Percentiles rank a stretch among this genome's conserved stretches.
These are phyloP conservation scores for Nephrocerus scutellatus DNA, from an alignment of 2,888 invertebrate species.

Conservation along the genomic window DNA sequence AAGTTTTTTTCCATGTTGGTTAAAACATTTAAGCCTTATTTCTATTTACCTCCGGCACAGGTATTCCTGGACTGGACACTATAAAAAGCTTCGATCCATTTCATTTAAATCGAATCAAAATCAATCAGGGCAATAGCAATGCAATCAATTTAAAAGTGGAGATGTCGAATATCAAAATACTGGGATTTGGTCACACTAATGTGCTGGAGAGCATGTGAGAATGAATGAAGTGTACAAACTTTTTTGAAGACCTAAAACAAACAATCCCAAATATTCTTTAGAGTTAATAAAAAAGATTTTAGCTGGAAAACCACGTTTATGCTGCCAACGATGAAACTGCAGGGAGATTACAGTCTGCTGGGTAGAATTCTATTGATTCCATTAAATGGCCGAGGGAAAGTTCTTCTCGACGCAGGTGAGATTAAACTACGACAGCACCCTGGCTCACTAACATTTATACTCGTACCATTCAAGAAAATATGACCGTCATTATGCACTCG, in stretches of 20 bases:
- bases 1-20: conserved; percentile 3
- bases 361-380: conserved; percentile 66
- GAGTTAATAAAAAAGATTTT: conserved; percentile 61
- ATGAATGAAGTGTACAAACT: no score
- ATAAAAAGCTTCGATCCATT: conserved; percentile 62
- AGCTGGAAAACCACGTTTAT: conserved; percentile 63
- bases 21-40: no score
- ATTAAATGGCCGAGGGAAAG: conserved; percentile 59
- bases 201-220: conserved; percentile 59
- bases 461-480: no score
- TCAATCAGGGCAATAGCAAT: conserved; percentile 62
- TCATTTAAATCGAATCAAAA: conserved; percentile 59
- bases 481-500: conserved; percentile 60
- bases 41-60: conserved; percentile 22
- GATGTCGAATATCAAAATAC: conserved; percentile 59
- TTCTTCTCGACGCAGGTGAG: conserved; percentile 67
- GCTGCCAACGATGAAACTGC: conserved; percentile 60
- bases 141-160: conserved; percentile 69
- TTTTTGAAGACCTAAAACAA: not conserved
- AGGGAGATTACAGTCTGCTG: conserved; percentile 61
- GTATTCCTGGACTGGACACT: conserved; percentile 46
- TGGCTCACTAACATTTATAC: not conserved
- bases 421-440: not conserved
- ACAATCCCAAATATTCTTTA: conserved; percentile 37
- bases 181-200: conserved; percentile 61